phyloP scores from a whole-genome alignment of 2,113 vertebrate species.

The Poicephalus meyeri region DNA sequence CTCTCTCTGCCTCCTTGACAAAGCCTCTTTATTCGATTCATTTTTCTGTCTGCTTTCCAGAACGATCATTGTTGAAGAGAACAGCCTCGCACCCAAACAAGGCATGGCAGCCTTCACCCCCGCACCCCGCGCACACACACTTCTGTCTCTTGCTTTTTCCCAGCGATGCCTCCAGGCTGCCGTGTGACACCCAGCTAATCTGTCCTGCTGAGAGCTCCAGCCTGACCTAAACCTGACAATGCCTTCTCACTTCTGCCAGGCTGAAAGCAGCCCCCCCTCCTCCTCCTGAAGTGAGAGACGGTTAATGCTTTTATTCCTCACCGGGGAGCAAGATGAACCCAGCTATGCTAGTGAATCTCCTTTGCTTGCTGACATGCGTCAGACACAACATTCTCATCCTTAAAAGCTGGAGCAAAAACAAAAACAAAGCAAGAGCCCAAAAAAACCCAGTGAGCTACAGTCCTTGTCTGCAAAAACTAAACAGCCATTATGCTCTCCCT shows the following conservation, averaged over 20 bases:
- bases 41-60: neutral
- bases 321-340: slow-evolving; percentile 17
- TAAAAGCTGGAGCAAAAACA: slow-evolving; percentile 41
- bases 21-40: neutral
- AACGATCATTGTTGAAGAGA: slow-evolving; percentile 16
- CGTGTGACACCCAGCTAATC: neutral
- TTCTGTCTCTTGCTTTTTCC: neutral
- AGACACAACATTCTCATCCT: slow-evolving; percentile 47
- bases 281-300: slow-evolving; percentile 49
- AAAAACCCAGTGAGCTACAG: neutral
- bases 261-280: neutral
- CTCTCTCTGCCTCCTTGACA: neutral
- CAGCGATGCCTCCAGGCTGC: neutral
- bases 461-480: slow-evolving; percentile 23
- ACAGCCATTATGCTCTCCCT: neutral
- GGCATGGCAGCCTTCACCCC: neutral
- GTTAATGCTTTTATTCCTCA: slow-evolving; percentile 18
- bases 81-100: neutral
- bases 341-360: neutral
- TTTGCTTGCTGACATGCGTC: slow-evolving; percentile 29
- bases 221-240: slow-evolving; percentile 19
- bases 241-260: slow-evolving; percentile 13
- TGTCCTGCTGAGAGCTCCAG: neutral
- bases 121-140: neutral
- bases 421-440: slow-evolving; percentile 8